phyloP scores from a whole-genome alignment of 2,888 invertebrate genomes.

The Leucophenga montana region DNA sequence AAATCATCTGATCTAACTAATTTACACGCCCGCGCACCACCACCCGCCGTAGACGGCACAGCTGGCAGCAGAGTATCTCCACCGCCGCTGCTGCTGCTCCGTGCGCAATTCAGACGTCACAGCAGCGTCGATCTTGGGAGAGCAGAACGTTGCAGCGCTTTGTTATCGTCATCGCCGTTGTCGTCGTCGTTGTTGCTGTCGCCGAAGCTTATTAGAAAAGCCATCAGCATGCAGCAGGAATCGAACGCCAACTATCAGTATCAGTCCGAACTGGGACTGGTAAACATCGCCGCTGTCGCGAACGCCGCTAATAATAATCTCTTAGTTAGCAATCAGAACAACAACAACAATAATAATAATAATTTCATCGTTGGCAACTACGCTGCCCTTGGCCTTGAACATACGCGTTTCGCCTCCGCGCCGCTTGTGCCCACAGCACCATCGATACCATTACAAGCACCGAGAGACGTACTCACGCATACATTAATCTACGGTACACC shows the following conservation, averaged over 20 bases:
- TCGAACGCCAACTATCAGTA: conserved; percentile 72
- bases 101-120: conserved; percentile 34
- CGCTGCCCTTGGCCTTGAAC: conserved; percentile 53
- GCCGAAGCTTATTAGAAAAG: conserved; percentile 49
- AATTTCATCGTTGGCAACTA: conserved; percentile 23
- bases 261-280: conserved; percentile 72
- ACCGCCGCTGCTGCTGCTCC: conserved; percentile 41
- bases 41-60: conserved; percentile 32
- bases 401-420: conserved; percentile 48
- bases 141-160: conserved; percentile 32
- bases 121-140: conserved; percentile 52
- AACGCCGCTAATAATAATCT: conserved; percentile 41
- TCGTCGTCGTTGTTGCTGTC: conserved; percentile 22
- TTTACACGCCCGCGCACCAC: conserved; percentile 4
- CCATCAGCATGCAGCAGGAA: conserved; percentile 72
- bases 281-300: conserved; percentile 61
- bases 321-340: conserved; percentile 37
- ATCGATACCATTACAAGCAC: conserved; percentile 48
- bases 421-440: too few relatives aligned
- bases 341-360: conserved; percentile 26
- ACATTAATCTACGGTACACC: conserved; percentile 71
- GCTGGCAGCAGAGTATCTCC: neutral
- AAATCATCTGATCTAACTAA: neutral
- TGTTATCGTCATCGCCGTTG: too few relatives aligned
- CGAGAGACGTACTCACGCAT: conserved; percentile 68